Percentiles rank a stretch among this genome's conserved stretches.
These are phyloP conservation scores for Salvelinus fontinalis DNA, from an alignment of 2,113 vertebrate species.

Conservation along the genomic window DNA sequence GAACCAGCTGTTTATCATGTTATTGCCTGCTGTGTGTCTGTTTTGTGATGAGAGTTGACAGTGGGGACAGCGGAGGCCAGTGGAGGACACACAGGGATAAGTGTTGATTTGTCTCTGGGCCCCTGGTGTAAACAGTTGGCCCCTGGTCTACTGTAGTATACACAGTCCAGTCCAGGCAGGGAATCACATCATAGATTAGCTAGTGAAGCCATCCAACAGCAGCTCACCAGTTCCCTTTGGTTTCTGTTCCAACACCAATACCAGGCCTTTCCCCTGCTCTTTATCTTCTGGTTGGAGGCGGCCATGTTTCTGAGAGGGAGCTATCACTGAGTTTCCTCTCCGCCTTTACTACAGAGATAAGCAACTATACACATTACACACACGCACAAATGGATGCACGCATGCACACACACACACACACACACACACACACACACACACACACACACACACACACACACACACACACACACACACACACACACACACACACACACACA, in stretches of 20 bases:
- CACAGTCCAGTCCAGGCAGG: conserved; percentile 5
- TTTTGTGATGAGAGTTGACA: neutral
- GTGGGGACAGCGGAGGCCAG: neutral
- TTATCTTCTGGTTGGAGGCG: conserved; percentile 6
- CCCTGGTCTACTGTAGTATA: conserved; percentile 4
- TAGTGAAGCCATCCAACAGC: neutral
- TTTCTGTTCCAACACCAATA: conserved; percentile 23
- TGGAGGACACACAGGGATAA: conserved; percentile 4
- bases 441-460: no score
- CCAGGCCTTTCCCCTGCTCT: neutral
- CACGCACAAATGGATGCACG: neutral
- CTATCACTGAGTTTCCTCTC: neutral
- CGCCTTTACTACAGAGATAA: neutral
- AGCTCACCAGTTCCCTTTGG: neutral
- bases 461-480: no score
- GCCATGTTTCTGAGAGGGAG: neutral
- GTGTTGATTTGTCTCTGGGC: neutral
- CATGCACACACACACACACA: neutral
- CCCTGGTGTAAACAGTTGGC: neutral
- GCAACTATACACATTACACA: neutral
- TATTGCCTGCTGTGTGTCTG: conserved; percentile 10
- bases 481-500: no score
- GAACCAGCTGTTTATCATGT: conserved; percentile 14
- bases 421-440: no score
- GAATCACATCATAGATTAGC: conserved; percentile 19